Conservation (phyloP, 2,888 invertebrate species). For the Dicycla oo region DNA sequence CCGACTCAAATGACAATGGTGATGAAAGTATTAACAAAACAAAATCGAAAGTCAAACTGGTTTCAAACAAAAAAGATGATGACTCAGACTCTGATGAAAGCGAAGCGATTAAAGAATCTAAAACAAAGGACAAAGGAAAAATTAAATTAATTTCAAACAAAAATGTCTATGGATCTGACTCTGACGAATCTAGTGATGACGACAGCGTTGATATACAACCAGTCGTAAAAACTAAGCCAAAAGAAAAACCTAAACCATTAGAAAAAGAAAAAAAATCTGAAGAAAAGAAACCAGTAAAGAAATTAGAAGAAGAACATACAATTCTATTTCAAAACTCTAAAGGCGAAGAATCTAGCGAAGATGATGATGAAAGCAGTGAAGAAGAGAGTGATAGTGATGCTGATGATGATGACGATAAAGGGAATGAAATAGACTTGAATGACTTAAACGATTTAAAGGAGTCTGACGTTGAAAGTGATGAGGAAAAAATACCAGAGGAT, state of each 20-base stretch:
- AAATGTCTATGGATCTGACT: slow-evolving; percentile 39
- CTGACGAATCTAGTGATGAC: slow-evolving; percentile 54
- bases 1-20: slow-evolving; percentile 38
- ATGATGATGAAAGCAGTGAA: slow-evolving; percentile 54
- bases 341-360: slow-evolving; percentile 49
- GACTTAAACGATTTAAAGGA: slow-evolving; percentile 88
- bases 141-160: slow-evolving; percentile 50
- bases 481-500: slow-evolving; percentile 69
- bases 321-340: slow-evolving; percentile 57
- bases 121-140: slow-evolving; percentile 38
- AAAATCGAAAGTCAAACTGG: slow-evolving; percentile 24
- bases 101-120: slow-evolving; percentile 29
- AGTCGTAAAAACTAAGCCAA: slow-evolving; percentile 27
- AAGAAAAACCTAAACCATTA: slow-evolving; percentile 31
- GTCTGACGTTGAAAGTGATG: slow-evolving; percentile 81
- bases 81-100: slow-evolving; percentile 38
- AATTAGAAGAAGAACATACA: slow-evolving; percentile 29
- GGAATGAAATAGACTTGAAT: slow-evolving; percentile 64
- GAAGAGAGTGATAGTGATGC: slow-evolving; percentile 59
- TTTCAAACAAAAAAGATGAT: slow-evolving; percentile 38
- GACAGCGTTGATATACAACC: slow-evolving; percentile 18
- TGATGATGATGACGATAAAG: slow-evolving; percentile 61
- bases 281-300: slow-evolving; percentile 22
- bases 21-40: slow-evolving; percentile 25
- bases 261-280: slow-evolving; percentile 17